Conservation (phyloP, 2,113 vertebrate species). For the Myodes glareolus region DNA sequence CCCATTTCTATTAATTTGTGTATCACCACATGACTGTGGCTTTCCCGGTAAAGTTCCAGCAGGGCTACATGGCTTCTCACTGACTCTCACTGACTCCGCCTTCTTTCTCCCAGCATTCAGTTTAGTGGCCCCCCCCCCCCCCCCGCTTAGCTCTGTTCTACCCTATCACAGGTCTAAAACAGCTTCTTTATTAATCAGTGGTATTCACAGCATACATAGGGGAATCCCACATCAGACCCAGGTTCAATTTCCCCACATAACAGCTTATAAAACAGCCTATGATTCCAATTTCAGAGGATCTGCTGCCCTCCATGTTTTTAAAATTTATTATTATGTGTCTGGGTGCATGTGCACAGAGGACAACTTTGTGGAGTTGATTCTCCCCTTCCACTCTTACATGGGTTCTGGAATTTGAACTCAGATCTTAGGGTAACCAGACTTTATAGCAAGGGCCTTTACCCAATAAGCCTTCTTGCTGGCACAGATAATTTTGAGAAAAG, state of each 20-base stretch:
- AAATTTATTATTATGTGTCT: not conserved
- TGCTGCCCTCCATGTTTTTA: not conserved
- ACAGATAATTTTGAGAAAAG: not conserved
- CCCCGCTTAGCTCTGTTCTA: too few relatives aligned
- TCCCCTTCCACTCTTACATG: not conserved
- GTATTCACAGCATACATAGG: too few relatives aligned
- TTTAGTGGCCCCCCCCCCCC: too few relatives aligned
- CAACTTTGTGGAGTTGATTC: not conserved
- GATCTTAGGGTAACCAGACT: not conserved
- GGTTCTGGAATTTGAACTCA: not conserved
- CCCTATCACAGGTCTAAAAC: too few relatives aligned
- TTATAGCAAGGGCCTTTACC: not conserved
- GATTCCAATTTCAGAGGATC: not conserved
- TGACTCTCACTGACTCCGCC: too few relatives aligned
- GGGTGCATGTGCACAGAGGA: not conserved
- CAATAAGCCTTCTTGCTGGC: not conserved
- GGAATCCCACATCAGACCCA: not conserved
- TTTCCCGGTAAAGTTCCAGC: too few relatives aligned
- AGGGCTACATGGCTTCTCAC: too few relatives aligned
- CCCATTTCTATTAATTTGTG: too few relatives aligned
- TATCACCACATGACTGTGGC: too few relatives aligned
- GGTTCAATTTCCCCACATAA: not conserved
- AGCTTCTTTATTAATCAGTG: too few relatives aligned
- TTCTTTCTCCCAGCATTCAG: too few relatives aligned
- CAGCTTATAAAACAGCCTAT: not conserved